A percentile compares a stretch with the other conserved stretches of the same genome.
These are phyloP conservation scores for Aplochiton taeniatus DNA, from an alignment of 2,797 vertebrate species.

Conservation along the genomic window DNA sequence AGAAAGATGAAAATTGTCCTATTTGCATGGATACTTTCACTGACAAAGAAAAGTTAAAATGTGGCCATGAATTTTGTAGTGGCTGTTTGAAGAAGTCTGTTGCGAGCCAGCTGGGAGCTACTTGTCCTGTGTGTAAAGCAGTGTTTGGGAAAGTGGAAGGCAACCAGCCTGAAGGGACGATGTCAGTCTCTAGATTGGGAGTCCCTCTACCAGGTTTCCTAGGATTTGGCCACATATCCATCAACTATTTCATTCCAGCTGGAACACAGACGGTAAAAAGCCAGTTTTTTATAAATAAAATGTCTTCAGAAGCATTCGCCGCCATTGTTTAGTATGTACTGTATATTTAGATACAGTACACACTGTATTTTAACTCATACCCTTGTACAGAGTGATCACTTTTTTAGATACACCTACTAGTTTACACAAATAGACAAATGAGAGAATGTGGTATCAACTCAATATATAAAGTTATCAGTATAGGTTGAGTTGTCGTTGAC, in stretches of 20 bases:
- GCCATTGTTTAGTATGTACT: no score
- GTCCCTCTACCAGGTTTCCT: accelerated
- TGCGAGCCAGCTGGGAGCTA: conserved; percentile 15
- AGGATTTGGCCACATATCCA: conserved; percentile 16
- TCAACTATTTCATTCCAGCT: conserved; percentile 29
- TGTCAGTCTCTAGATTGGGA: accelerated
- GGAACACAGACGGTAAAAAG: conserved; percentile 68
- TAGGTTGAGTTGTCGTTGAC: no score
- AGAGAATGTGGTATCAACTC: no score
- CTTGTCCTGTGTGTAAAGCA: conserved; percentile 71
- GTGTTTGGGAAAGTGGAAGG: conserved; percentile 66
- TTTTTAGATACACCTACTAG: no score
- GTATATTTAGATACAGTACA: no score
- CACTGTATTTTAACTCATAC: no score
- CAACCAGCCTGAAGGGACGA: conserved; percentile 60
- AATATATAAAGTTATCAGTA: no score
- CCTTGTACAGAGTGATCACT: no score
- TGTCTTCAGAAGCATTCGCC: background rate
- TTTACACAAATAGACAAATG: no score
- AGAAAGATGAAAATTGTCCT: conserved; percentile 26
- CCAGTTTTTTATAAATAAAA: background rate
- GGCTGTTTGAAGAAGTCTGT: conserved; percentile 13
- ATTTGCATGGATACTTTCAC: conserved; percentile 63
- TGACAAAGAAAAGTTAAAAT: conserved; percentile 49
- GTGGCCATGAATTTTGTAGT: conserved; percentile 70